phyloP scores from a whole-genome alignment of 2,797 vertebrate species.

The Astyanax mexicanus region DNA sequence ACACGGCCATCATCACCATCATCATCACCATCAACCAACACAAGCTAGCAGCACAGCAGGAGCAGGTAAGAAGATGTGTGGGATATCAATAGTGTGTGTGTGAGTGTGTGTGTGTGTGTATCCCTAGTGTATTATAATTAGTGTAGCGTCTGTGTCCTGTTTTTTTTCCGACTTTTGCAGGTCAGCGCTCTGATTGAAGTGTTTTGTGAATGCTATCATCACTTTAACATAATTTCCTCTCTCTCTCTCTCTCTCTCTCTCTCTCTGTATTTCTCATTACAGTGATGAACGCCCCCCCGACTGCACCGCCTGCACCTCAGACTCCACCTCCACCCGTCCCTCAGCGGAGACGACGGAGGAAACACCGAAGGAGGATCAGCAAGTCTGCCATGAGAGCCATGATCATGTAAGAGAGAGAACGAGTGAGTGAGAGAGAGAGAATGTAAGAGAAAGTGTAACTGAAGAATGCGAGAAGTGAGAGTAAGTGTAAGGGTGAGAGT shows the following conservation, averaged over 20 bases:
- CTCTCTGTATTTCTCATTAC: constrained; percentile 37
- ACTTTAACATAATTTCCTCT: constrained; percentile 24
- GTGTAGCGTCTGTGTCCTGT: constrained; percentile 48
- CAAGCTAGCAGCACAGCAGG: constrained; percentile 53
- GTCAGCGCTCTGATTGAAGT: constrained; percentile 27
- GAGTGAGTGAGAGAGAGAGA: neutral
- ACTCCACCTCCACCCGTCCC: constrained; percentile 51
- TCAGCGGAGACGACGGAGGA: constrained; percentile 70
- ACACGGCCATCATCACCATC: constrained; percentile 55
- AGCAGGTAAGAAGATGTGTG: constrained; percentile 64
- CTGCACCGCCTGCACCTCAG: constrained; percentile 17
- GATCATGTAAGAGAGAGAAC: constrained; percentile 73
- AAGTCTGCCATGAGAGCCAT: constrained; percentile 78
- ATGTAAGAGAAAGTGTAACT: neutral
- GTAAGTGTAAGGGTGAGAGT: no score
- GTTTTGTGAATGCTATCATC: constrained; percentile 1
- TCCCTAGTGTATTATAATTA: constrained; percentile 44
- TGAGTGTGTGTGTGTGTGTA: constrained; percentile 18
- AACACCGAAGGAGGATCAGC: constrained; percentile 76
- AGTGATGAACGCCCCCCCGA: constrained; percentile 39
- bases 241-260: neutral
- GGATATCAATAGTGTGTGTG: no score
- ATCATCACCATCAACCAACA: constrained; percentile 57
- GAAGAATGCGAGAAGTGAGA: no score
- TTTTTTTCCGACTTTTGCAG: constrained; percentile 36